Evolutionary conservation across 2,113 vertebrate genomes (phyloP).

Genomic region (Alectura lathami): DNA sequence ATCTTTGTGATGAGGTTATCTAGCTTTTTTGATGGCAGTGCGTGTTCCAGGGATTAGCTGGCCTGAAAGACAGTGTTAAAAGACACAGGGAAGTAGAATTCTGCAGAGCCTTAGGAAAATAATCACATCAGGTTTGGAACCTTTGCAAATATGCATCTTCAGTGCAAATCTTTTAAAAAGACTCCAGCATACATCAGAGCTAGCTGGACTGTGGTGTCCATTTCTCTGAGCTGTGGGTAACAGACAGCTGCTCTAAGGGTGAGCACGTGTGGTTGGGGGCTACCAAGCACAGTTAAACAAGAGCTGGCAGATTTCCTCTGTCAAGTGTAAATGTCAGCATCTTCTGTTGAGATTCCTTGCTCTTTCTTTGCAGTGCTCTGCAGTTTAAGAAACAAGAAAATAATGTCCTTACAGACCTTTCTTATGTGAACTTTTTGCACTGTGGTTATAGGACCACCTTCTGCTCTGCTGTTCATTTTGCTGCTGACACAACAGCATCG

Average conservation of each 20-base stretch:
- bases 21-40: background rate
- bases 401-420: no score
- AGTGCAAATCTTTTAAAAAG: rapidly evolving
- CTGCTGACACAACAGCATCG: background rate
- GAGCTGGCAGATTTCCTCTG: background rate
- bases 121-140: background rate
- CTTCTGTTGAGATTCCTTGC: background rate
- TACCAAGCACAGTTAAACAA: background rate
- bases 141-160: background rate
- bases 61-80: background rate
- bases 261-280: background rate
- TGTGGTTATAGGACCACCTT: background rate
- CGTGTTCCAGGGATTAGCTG: background rate
- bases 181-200: background rate
- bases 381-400: background rate
- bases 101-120: background rate
- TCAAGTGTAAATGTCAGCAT: background rate
- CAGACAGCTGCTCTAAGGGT: background rate
- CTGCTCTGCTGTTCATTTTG: background rate
- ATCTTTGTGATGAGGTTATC: background rate
- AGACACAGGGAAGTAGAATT: background rate
- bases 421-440: background rate
- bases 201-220: background rate
- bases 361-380: background rate
- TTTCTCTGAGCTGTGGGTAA: background rate